Evolutionary conservation across 2,113 vertebrate species (phyloP).

Genomic region (Rhinichthys klamathensis): DNA sequence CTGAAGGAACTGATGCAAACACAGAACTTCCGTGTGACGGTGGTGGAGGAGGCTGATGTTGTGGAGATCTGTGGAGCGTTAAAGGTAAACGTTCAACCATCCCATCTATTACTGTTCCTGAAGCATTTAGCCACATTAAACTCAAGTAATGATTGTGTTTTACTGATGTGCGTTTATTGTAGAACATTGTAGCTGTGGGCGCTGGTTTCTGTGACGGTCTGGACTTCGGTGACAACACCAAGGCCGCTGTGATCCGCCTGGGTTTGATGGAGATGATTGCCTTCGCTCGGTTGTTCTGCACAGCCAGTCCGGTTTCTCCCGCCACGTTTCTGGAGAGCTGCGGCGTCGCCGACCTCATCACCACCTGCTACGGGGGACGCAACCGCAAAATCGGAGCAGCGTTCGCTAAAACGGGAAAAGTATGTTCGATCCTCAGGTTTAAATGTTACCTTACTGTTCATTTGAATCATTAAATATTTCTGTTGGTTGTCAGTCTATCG

Average conservation of each 20-base stretch:
- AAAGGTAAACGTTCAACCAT: conserved; percentile 78
- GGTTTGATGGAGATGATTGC: conserved; percentile 97
- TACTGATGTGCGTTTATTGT: conserved; percentile 20
- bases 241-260: conserved; percentile 94
- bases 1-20: conserved; percentile 97
- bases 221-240: conserved; percentile 94
- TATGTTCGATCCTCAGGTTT: conserved; percentile 52
- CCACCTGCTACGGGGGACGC: conserved; percentile 93
- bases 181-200: conserved; percentile 94
- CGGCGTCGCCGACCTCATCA: conserved; percentile 93
- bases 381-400: conserved; percentile 94
- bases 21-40: conserved; percentile 88
- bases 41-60: conserved; percentile 91
- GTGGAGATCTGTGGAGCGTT: conserved; percentile 98
- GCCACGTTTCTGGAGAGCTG: conserved; percentile 97
- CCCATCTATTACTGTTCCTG: not conserved
- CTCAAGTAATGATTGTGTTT: not conserved
- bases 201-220: conserved; percentile 97
- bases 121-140: not conserved
- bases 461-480: not conserved
- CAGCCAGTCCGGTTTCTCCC: conserved; percentile 76
- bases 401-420: conserved; percentile 91
- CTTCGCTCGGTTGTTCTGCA: conserved; percentile 90
- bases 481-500: conserved; percentile 81
- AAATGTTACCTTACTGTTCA: not conserved